Base-by-base conservation (phyloP, 2,888 invertebrate genomes). In the Meghimatium bilineatum region DNA sequence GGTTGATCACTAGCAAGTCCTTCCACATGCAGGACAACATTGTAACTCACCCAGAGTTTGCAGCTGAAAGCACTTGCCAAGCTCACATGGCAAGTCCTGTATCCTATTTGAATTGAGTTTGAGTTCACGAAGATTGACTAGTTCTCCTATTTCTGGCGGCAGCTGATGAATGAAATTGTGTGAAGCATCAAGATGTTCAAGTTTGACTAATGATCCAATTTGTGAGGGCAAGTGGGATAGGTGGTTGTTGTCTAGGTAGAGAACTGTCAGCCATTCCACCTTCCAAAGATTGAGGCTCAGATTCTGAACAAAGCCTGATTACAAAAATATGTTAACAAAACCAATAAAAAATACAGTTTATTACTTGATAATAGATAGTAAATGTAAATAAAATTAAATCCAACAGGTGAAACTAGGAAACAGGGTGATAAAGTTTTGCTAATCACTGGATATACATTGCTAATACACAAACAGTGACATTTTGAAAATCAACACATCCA, bases 31-130 rank as follows among this genome's bases (percentile, higher is more conserved):
- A 44, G n/a, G n/a, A n/a, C n/a, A n/a, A n/a, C n/a, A n/a, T n/a
- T n/a, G n/a, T n/a, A 80, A 67, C 89, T 80, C 95, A 92, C 98
- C 98, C 89, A 99, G 95, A 92, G 97, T 96, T 94, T 98, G 97
- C 88, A 99, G 95, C 94, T 99, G 97, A 95, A 99, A 99, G 91
- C 99, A 95, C 94, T 98, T 98, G 90, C 99, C 99, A 91, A 99
- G 95, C 95, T 99, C 99, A 94, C 97, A 98, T 5, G 99, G 99
- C 92, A 99, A 95, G 90, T 97, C 96, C 89, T 98, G 96, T 90
- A 99, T 95, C 94, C 96, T 96, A 95, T 99, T 99, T 95, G 99
- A 96, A 94, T 97, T 97, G 89, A 99, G 95, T 92, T 97, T 96
- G 91, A 99, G 95, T 95, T 99, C 99, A 95, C 98, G 97, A 93